Evolutionary conservation across 2,888 invertebrate genomes (phyloP), one percentile per base, ranked within the genome.

Genomic region (Microctonus brassicae): DNA sequence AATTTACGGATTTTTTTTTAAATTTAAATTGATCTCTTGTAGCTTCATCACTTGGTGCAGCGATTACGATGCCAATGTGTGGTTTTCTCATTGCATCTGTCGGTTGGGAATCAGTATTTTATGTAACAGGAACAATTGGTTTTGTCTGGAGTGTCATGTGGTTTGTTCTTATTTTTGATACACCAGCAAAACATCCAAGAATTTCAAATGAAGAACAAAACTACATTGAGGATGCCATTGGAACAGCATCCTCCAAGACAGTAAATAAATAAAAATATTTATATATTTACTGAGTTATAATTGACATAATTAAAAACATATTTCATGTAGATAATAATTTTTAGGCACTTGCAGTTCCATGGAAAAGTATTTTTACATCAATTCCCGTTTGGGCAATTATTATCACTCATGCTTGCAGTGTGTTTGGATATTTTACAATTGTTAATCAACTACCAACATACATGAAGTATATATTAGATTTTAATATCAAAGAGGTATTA

Each of bases 21-120:
- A n/a, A n/a, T n/a, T n/a, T n/a, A n/a, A n/a, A n/a, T n/a, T n/a
- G n/a, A n/a, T 26, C 2, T 47, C n/a, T 81, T 83, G 39, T 87
- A 95, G 95, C 97, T 9, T 95, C 96, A 24, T 95, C 96, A 7
- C 90, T 98, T 80, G 98, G 98, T 20, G 97, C 97, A 29, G 96
- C 97, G 7, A 89, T 97, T 55, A 95, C 96, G 0, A 94, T 97
- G 92, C 97, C 97, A 0, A 90, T 96, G 75, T 94, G 95, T 80
- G 96, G 96, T 17, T 92, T 92, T 81, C 91, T 97, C 70, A 95
- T 95, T 77, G 93, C 92, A 7, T 90, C 92, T 72, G 89, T 93
- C 69, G 96, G 97, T 11, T 97, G 97, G 97, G 93, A 94, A 77
- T 95, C 95, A 0, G 94, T 96, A 20, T 97, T 97, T 89, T 97